A percentile compares a stretch with the other conserved stretches of the same genome.
phyloP scores from a whole-genome alignment of 2,113 vertebrate genomes.

The Ptilorrhoa leucosticta region DNA sequence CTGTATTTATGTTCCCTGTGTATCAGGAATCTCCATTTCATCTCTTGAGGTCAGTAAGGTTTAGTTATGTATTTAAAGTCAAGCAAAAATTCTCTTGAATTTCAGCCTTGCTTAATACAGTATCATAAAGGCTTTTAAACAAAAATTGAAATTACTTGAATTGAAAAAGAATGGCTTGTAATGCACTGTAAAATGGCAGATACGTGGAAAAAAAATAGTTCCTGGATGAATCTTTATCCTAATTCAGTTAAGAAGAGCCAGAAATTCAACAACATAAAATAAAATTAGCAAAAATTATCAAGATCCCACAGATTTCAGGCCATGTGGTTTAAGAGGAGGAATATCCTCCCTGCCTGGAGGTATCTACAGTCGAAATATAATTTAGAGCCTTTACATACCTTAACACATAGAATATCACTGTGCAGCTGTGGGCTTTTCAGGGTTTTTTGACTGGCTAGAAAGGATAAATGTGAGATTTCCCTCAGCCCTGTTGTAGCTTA shows the following conservation, averaged over 20 bases:
- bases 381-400: not conserved
- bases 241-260: not conserved
- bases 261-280: not conserved
- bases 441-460: not conserved
- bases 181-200: not conserved
- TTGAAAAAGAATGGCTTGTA: not conserved
- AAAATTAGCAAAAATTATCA: not conserved
- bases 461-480: not conserved
- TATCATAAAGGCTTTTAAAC: not conserved
- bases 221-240: not conserved
- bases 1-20: not conserved
- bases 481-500: not conserved
- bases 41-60: not conserved
- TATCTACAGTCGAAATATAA: not conserved
- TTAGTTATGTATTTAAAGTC: not conserved
- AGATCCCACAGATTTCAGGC: not conserved
- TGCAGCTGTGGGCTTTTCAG: not conserved
- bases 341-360: not conserved
- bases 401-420: accelerated
- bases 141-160: not conserved
- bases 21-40: not conserved
- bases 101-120: not conserved
- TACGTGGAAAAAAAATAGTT: not conserved
- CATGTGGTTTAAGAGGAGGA: not conserved
- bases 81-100: not conserved